Percentiles rank a stretch among this genome's conserved stretches.
Evolutionary conservation across 2,113 vertebrate genomes (phyloP).

Genomic region (Eptesicus fuscus): DNA sequence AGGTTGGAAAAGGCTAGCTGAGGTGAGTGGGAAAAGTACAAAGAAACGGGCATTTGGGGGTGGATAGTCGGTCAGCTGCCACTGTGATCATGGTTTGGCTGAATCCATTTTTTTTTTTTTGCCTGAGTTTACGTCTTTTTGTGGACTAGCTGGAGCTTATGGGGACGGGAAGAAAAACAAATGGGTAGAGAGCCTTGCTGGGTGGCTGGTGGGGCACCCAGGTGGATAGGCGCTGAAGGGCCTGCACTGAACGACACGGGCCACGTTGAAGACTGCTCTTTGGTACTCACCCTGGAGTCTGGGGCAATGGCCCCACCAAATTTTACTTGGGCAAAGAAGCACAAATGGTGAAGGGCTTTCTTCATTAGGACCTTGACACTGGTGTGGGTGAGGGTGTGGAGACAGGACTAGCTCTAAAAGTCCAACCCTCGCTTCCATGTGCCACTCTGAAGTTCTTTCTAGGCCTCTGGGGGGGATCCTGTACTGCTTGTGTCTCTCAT

Average conservation of each 20-base stretch:
- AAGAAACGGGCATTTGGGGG: background rate
- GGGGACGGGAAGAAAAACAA: background rate
- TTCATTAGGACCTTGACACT: background rate
- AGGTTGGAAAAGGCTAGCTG: background rate
- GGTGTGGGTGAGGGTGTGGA: background rate
- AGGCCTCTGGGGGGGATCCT: background rate
- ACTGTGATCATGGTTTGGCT: background rate
- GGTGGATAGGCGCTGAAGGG: background rate
- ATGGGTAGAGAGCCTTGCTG: background rate
- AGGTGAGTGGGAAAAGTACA: background rate
- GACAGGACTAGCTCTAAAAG: background rate
- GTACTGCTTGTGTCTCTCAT: background rate
- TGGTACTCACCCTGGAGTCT: conserved; percentile 48
- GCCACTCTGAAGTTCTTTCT: background rate
- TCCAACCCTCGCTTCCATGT: background rate
- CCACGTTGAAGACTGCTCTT: conserved; percentile 44
- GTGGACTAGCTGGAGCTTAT: background rate
- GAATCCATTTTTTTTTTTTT: background rate
- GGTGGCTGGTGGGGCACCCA: background rate
- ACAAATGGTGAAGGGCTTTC: background rate
- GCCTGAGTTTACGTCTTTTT: conserved; percentile 1
- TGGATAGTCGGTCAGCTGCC: background rate
- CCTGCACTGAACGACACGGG: background rate
- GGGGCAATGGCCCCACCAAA: background rate
- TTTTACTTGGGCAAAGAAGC: background rate